Evolutionary conservation across 2,113 vertebrate genomes (phyloP).

Genomic region (Mirounga angustirostris): DNA sequence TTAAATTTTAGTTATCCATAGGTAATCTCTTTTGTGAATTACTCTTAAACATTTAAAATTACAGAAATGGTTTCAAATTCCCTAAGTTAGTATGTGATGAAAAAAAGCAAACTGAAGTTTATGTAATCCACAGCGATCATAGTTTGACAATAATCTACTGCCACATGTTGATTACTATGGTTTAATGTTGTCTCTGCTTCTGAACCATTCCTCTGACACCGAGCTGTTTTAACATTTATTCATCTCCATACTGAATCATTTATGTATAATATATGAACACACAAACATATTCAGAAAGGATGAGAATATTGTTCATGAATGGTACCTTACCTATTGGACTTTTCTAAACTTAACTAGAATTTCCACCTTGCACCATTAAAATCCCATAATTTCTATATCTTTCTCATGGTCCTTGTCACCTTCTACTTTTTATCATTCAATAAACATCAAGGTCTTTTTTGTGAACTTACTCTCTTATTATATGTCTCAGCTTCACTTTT

Average conservation of each 20-base stretch:
- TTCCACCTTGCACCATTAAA: not conserved
- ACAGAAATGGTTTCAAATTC: not conserved
- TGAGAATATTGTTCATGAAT: not conserved
- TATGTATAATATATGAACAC: not conserved
- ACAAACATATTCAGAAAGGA: not conserved
- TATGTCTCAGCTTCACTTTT: not conserved
- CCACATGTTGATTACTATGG: not conserved
- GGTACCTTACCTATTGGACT: not conserved
- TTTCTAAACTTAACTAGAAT: not conserved
- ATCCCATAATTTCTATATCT: not conserved
- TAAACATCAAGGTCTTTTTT: not conserved
- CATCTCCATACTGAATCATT: not conserved
- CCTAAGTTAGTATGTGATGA: not conserved
- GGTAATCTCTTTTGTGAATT: slow-evolving; percentile 22
- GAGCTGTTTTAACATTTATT: not conserved
- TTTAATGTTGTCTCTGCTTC: not conserved
- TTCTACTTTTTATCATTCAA: not conserved
- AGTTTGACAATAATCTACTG: not conserved
- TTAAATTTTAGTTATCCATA: slow-evolving; percentile 42
- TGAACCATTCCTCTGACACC: not conserved
- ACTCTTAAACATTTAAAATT: slow-evolving; percentile 46
- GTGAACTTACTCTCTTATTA: not conserved
- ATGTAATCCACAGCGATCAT: not conserved
- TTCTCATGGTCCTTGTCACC: not conserved
- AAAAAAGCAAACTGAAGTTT: not conserved